Percentiles rank a stretch among this genome's conserved stretches.
Evolutionary conservation across 2,888 invertebrate species (phyloP).

Genomic region (Neoascia interrupta): DNA sequence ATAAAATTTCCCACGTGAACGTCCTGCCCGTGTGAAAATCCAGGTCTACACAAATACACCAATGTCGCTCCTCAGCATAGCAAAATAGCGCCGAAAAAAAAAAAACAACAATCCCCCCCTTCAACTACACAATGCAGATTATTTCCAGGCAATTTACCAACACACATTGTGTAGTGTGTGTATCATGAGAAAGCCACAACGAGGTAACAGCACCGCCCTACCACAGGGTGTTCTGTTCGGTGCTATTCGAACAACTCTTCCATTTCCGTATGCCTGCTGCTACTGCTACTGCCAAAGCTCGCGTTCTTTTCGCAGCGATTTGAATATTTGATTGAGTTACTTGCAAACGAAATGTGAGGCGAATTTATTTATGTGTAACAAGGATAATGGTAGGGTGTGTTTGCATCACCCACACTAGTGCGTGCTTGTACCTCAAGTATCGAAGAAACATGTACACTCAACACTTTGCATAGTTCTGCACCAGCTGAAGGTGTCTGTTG

Average conservation of each 20-base stretch:
- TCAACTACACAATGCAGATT: constrained; percentile 62
- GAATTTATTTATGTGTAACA: constrained; percentile 60
- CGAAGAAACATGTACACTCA: constrained; percentile 4
- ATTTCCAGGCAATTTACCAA: constrained; percentile 66
- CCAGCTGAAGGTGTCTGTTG: constrained; percentile 37
- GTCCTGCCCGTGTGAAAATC: not conserved
- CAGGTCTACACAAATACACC: too few species aligned
- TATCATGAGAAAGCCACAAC: constrained; percentile 53
- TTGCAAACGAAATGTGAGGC: constrained; percentile 54
- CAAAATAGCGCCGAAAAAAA: too few species aligned
- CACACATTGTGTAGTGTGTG: constrained; percentile 48
- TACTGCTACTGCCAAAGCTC: constrained; percentile 23
- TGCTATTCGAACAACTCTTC: not conserved
- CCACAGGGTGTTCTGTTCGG: constrained; percentile 16
- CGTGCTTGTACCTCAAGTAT: not conserved
- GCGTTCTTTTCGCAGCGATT: constrained; percentile 53
- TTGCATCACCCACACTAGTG: not conserved
- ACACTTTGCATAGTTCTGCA: constrained; percentile 9
- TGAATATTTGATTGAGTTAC: constrained; percentile 70
- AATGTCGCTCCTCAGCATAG: too few species aligned
- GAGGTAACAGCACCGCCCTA: constrained; percentile 13
- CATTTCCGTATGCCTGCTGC: constrained; percentile 2
- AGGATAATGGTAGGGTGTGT: constrained; percentile 35
- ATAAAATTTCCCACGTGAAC: constrained; percentile 61
- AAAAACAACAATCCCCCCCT: constrained; percentile 19